phyloP scores from a whole-genome alignment of 1,140 invertebrate genomes.

The Halictus rubicundus region DNA sequence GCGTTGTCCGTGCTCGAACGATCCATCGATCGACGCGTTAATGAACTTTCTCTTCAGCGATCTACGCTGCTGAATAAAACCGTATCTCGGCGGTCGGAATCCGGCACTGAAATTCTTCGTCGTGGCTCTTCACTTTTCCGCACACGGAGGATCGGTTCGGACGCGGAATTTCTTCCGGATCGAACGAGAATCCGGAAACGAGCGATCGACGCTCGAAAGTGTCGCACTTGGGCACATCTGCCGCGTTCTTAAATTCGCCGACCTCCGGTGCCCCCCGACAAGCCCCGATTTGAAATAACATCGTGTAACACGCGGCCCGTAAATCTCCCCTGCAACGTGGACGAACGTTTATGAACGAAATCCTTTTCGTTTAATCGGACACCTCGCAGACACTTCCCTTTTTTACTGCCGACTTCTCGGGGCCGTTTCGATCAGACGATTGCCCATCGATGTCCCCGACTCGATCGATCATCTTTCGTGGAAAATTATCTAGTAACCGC shows the following conservation, averaged over 20 bases:
- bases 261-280: background rate
- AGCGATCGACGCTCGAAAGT: background rate
- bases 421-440: background rate
- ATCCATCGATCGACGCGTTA: too few species aligned
- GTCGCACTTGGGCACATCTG: constrained; percentile 15
- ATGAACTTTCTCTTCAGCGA: background rate
- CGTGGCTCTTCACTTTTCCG: background rate
- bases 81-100: background rate
- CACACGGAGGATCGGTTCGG: background rate
- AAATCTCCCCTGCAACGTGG: background rate
- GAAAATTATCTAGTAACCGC: too few species aligned
- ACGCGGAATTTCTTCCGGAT: background rate
- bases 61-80: background rate
- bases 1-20: too few species aligned
- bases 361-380: background rate
- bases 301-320: constrained; percentile 8
- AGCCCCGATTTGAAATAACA: background rate
- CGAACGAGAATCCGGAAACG: background rate
- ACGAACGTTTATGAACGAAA: background rate
- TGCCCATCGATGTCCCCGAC: too few species aligned
- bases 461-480: too few species aligned
- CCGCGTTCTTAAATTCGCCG: constrained; percentile 8
- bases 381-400: background rate
- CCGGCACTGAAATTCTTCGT: background rate
- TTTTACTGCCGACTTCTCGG: background rate